These are phyloP conservation scores for Pharmacophagus antenor DNA, from an alignment of 2,888 invertebrate genomes.

Conservation along the genomic window DNA sequence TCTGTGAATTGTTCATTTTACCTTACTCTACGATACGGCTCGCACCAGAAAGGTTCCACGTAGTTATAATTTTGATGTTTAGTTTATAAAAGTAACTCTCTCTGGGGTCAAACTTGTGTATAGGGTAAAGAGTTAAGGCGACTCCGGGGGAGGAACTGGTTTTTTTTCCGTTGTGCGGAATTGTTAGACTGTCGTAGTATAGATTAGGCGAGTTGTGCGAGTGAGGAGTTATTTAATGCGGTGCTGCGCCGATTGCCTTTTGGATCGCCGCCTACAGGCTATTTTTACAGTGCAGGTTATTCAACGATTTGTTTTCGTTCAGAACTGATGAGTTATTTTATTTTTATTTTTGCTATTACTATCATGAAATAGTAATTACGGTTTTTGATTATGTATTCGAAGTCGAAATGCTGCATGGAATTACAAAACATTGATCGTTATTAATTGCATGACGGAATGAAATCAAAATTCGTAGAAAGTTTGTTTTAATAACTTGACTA, in stretches of 20 bases:
- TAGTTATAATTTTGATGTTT: conserved; percentile 56
- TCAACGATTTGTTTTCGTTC: not conserved
- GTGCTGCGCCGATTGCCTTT: conserved; percentile 55
- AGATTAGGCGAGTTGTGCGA: conserved; percentile 69
- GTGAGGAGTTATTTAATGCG: conserved; percentile 52
- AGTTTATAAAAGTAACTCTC: conserved; percentile 55
- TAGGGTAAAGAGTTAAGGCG: conserved; percentile 63
- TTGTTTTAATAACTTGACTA: not conserved
- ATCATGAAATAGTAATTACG: not conserved
- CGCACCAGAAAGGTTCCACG: conserved; percentile 72
- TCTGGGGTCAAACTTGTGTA: conserved; percentile 49
- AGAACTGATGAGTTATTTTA: not conserved
- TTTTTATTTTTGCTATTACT: not conserved
- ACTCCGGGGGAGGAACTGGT: conserved; percentile 63
- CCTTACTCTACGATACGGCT: conserved; percentile 56
- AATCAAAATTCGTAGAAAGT: not conserved
- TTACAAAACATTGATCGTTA: not conserved
- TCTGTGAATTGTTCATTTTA: conserved; percentile 41
- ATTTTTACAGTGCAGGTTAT: not conserved
- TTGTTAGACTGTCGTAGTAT: conserved; percentile 77
- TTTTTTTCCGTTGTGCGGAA: conserved; percentile 81
- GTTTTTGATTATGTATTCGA: not conserved
- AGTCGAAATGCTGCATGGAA: not conserved
- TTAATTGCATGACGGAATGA: not conserved
- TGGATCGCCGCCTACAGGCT: conserved; percentile 34